A percentile compares a stretch with the other conserved stretches of the same genome.
Evolutionary conservation across 2,888 invertebrate species (phyloP).

Genomic region (Lepidocyrtoides sp.): DNA sequence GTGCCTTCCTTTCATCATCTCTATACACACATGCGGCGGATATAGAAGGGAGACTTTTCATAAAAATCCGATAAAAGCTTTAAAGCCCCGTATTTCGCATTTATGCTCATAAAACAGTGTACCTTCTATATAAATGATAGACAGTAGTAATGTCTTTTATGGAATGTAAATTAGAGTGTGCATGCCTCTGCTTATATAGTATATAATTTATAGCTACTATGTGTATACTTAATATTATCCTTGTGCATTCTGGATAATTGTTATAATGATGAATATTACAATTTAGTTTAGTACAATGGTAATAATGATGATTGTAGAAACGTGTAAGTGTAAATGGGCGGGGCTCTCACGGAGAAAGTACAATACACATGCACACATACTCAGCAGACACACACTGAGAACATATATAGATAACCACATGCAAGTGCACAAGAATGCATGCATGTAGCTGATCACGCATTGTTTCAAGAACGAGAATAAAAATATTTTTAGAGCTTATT

Average conservation of each 20-base stretch:
- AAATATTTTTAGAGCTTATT: constrained; percentile 16
- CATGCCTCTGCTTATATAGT: not conserved
- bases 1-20: constrained; percentile 7
- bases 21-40: not conserved
- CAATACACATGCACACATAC: not conserved
- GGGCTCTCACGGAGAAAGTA: constrained; percentile 69
- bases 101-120: not conserved
- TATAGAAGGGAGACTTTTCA: not conserved
- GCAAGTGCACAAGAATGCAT: not conserved
- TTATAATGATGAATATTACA: not conserved
- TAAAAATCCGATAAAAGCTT: constrained; percentile 31
- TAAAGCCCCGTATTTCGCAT: not conserved
- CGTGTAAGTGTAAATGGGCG: constrained; percentile 74
- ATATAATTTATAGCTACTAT: not conserved
- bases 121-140: not conserved
- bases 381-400: not conserved
- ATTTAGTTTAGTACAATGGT: not conserved
- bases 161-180: not conserved
- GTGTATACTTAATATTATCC: not conserved
- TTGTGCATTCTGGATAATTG: constrained; percentile 1
- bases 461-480: not conserved
- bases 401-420: constrained; percentile 13
- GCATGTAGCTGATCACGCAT: not conserved
- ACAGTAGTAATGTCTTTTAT: not conserved
- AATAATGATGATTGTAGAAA: constrained; percentile 23